These are phyloP conservation scores for Wiebesia pumilae DNA, from an alignment of 1,140 invertebrate species.

Conservation along the genomic window DNA sequence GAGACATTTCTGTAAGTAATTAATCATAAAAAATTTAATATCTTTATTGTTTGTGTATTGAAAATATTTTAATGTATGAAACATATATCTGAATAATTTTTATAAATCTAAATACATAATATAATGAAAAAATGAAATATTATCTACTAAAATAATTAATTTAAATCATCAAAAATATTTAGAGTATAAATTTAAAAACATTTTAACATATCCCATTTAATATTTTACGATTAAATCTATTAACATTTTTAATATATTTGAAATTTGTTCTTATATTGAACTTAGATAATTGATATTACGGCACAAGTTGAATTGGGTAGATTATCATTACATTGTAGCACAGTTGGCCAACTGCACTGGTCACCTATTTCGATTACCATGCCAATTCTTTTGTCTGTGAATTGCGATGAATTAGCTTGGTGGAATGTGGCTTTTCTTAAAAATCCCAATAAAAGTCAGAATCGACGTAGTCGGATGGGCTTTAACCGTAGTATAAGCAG, in stretches of 20 bases:
- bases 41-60: too few relatives aligned
- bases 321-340: conserved; percentile 60
- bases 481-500: conserved; percentile 62
- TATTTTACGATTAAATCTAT: neutral
- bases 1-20: conserved; percentile 65
- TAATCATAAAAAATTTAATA: neutral
- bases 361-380: conserved; percentile 57
- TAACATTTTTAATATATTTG: conserved; percentile 18
- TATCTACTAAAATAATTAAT: too few relatives aligned
- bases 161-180: too few relatives aligned
- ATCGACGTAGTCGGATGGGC: conserved; percentile 61
- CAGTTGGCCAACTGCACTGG: conserved; percentile 67
- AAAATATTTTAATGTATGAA: neutral
- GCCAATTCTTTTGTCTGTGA: conserved; percentile 66
- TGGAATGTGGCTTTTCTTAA: conserved; percentile 65
- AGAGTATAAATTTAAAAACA: too few relatives aligned
- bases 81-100: neutral
- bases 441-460: conserved; percentile 51
- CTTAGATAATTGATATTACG: conserved; percentile 65
- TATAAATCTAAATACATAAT: neutral
- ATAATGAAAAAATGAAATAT: neutral
- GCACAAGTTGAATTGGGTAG: conserved; percentile 53
- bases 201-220: neutral
- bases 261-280: neutral
- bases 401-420: conserved; percentile 66